Conservation (phyloP, 2,797 vertebrate species). For the Cercopithecus neglectus region DNA sequence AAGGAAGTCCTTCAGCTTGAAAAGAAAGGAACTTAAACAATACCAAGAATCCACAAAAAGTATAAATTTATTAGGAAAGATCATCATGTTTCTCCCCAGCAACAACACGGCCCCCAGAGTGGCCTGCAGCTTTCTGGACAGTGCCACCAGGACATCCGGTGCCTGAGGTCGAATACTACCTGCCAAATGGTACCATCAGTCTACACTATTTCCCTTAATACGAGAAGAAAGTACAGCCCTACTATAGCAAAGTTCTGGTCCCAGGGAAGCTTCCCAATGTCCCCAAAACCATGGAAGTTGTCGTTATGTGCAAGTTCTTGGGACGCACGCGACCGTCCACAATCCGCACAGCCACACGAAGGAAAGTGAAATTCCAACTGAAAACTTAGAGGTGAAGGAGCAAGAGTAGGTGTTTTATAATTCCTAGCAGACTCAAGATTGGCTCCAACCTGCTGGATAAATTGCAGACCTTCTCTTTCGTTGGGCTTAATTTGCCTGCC, state of each 20-base stretch:
- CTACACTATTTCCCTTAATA: conserved; percentile 94
- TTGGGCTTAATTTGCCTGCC: neutral
- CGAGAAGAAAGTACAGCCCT: conserved; percentile 88
- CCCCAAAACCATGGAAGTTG: conserved; percentile 74
- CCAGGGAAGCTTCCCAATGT: conserved; percentile 91
- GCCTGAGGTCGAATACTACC: conserved; percentile 85
- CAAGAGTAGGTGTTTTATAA: neutral
- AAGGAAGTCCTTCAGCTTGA: neutral
- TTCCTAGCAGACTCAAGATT: neutral
- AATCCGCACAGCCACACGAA: conserved; percentile 90
- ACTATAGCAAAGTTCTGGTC: conserved; percentile 91
- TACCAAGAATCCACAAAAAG: neutral
- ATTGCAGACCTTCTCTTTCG: neutral
- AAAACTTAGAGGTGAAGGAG: conserved; percentile 81
- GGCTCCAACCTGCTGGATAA: neutral
- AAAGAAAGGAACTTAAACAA: neutral
- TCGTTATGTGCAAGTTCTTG: conserved; percentile 89
- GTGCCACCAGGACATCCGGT: neutral
- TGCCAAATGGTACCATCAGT: conserved; percentile 87
- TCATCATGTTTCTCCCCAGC: neutral
- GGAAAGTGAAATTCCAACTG: conserved; percentile 91
- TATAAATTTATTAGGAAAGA: neutral
- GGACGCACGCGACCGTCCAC: conserved; percentile 87
- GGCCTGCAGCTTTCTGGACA: neutral
- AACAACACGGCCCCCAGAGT: neutral